Base-by-base conservation (phyloP, 37 sponge, comb jelly and placozoan species). In the Cladorhizidae sp. region DNA sequence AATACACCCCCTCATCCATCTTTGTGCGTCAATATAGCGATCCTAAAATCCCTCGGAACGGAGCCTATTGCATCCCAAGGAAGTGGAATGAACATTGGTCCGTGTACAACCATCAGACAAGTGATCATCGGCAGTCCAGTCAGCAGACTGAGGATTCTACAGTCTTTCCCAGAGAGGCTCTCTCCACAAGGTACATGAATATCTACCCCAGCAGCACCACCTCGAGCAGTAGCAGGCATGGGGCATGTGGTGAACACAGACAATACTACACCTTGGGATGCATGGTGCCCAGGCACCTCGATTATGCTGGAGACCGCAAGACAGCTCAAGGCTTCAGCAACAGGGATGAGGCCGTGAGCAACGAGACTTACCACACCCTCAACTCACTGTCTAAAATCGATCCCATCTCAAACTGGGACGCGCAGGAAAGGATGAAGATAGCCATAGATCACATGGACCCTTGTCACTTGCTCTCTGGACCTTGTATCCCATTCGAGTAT, bases 381-480 rank as follows among this genome's bases (percentile, higher is more conserved):
- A 80, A 85, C 36, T 85, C 89, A 25, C 70, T 93, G 50, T 80
- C 86, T 17, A 76, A 36, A 7, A 80, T 84, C 42, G 84, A 88
- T 49, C 93, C 93, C 14, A 93, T 87, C 55, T 56, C 75, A 25
- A 88, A 93, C 83, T 93, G 93, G 93, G 93, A 93, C 73, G 62
- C 59, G 15, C 89, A 88, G 61, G 59, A 54, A 18, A 32, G 93
- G 31, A 76, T 93, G 77, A 85, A 81, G 68, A 72, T 86, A 15
- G 72, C 86, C 0, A 86, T 93, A 2, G 93, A 93, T 65, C 89
- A 82, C 12, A 81, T 86, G 23, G 89, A 93, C 41, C 85, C 84
- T 9, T 74, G 55, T 25, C 84, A 70, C 1, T 23, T 80, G 18
- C 86, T 93, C 36, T 82, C 86, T 3, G 85, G 80, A 56, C 81